Evolutionary conservation across 1,140 invertebrate species (phyloP), one percentile per base, ranked within the genome.

Genomic region (Papilio machaon): DNA sequence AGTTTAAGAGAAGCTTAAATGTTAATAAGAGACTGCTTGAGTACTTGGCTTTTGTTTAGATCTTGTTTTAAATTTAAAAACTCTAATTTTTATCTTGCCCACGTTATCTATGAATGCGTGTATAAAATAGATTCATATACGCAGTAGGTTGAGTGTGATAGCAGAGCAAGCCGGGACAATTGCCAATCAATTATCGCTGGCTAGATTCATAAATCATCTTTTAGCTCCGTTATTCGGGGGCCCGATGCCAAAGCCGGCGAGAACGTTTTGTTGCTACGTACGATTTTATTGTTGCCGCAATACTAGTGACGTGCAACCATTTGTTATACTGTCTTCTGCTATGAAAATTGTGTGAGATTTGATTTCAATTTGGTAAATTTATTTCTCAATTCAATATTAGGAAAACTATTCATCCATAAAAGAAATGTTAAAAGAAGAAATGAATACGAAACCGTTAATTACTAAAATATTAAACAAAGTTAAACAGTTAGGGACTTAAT

Each of bases 131-230:
- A 70, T 70, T 35, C 64, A 35, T 70, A 64, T 64, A 79, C 77
- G 38, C 38, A 67, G 7, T 79, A 23, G 35, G n/a, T 64, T 11
- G 38, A 64, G 60, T 67, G 15, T 19, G 77, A 58, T 78, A 15
- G 54, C 52, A 47, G 60, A 35, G 77, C 60, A 46, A 38, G 60
- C 77, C 79, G 76, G 76, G 52, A 80, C 73, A 82, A 79, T 83
- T 54, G 78, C 80, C 87, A 84, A 84, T 88, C 86, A 88, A 84
- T 86, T 87, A 81, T 73, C 76, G 81, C n/a, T 80, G 81, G 79
- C 79, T 78, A 70, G 52, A 80, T 76, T 75, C 83, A 87, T 87
- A 82, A 87, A 89, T 86, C 83, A 89, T 85, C 82, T 77, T 81
- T 83, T 80, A 81, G 81, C 75, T 15, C 64, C 75, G 70, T 73